Percentiles rank a stretch among this genome's conserved stretches.
Conservation (phyloP, 1,140 invertebrate genomes). For the Achatina immaculata region DNA sequence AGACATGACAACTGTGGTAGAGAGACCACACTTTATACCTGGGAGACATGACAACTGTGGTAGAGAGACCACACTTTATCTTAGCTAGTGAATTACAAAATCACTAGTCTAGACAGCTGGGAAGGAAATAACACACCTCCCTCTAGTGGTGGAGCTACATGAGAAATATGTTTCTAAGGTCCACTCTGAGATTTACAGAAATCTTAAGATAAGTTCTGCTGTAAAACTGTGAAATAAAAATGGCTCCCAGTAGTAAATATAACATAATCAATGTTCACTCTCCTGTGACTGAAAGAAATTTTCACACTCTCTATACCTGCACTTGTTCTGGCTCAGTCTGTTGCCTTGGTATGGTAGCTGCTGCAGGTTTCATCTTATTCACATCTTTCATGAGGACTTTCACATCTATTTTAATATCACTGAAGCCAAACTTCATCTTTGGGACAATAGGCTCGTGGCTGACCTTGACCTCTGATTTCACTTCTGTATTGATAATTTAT, state of each 20-base stretch:
- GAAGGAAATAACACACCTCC: too few species aligned
- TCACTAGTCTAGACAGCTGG: too few species aligned
- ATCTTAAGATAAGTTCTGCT: neutral
- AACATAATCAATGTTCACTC: neutral
- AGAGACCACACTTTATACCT: too few species aligned
- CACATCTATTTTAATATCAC: conserved; percentile 23
- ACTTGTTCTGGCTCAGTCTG: neutral
- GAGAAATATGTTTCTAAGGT: neutral
- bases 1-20: too few species aligned
- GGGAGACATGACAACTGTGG: too few species aligned
- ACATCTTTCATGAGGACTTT: conserved; percentile 19
- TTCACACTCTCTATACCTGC: neutral
- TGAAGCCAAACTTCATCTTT: conserved; percentile 31
- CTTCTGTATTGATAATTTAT: neutral
- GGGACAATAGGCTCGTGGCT: neutral
- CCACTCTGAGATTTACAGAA: neutral
- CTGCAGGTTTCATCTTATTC: neutral
- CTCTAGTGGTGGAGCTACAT: too few species aligned
- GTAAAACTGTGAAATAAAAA: too few species aligned
- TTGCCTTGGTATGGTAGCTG: neutral
- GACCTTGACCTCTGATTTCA: neutral
- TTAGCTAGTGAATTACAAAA: too few species aligned
- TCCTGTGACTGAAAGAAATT: neutral
- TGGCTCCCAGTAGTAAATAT: too few species aligned
- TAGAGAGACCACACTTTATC: too few species aligned